A percentile compares a stretch with the other conserved stretches of the same genome.
phyloP scores from a whole-genome alignment of 2,113 vertebrate genomes.

The Heterotis niloticus region DNA sequence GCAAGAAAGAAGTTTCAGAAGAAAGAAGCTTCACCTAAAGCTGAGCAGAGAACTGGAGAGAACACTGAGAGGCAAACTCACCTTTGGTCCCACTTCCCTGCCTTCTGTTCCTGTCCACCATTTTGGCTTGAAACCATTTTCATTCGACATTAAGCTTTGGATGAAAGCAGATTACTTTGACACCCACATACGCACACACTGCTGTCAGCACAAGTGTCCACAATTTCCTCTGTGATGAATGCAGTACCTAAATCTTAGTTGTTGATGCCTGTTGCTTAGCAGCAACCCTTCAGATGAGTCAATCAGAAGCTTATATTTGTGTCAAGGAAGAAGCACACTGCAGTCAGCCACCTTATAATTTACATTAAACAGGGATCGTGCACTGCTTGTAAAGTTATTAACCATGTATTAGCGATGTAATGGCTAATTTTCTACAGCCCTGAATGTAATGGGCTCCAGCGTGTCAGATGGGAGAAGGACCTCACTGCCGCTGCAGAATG shows the following conservation, averaged over 20 bases:
- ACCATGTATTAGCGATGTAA: constrained; percentile 5
- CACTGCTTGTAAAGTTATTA: constrained; percentile 1
- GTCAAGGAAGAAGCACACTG: not conserved
- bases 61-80: not conserved
- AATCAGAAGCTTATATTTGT: not conserved
- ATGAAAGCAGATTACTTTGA: not conserved
- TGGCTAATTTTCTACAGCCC: constrained; percentile 6
- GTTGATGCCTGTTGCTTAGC: not conserved
- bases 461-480: constrained; percentile 11
- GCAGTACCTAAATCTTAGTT: not conserved
- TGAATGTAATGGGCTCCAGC: not conserved
- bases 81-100: not conserved
- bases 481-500: not conserved
- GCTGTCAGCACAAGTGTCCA: not conserved
- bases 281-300: not conserved
- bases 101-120: not conserved
- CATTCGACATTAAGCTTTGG: too few species aligned
- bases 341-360: constrained; percentile 8
- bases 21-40: not conserved
- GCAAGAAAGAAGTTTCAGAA: not conserved
- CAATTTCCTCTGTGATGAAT: constrained; percentile 19
- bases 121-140: not conserved
- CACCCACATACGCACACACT: not conserved
- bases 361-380: constrained; percentile 13
- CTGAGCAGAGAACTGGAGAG: not conserved